Conservation (phyloP, 2,113 vertebrate genomes). For the Rhynchomys soricoides region DNA sequence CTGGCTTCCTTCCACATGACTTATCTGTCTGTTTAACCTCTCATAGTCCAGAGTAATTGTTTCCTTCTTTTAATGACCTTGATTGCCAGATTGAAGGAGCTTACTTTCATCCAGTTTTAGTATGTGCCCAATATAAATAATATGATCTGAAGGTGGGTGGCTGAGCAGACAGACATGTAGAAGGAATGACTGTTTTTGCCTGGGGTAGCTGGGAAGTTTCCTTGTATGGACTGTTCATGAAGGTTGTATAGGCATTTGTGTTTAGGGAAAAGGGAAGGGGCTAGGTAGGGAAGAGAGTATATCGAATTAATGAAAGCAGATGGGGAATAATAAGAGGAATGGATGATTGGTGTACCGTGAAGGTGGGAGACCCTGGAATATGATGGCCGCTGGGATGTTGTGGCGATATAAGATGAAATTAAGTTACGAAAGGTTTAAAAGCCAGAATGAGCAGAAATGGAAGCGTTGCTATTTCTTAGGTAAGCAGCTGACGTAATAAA, state of each 20-base stretch:
- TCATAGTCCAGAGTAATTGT: background rate
- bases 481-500: constrained; percentile 8
- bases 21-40: background rate
- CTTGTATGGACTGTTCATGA: background rate
- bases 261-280: background rate
- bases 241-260: background rate
- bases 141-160: background rate
- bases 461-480: background rate
- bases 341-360: background rate
- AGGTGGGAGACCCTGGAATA: background rate
- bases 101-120: background rate
- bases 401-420: background rate
- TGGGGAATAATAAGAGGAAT: background rate
- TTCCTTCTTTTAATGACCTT: background rate
- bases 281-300: background rate
- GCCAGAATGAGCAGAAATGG: constrained; percentile 15
- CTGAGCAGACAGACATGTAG: background rate
- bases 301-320: background rate
- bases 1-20: background rate
- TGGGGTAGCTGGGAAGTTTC: background rate
- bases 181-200: background rate
- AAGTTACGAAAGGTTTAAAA: constrained; percentile 23
- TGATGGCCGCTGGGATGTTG: background rate
- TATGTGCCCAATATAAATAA: background rate
- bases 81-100: background rate